phyloP scores from a whole-genome alignment of 2,888 invertebrate genomes.

The Pandemis heparana region DNA sequence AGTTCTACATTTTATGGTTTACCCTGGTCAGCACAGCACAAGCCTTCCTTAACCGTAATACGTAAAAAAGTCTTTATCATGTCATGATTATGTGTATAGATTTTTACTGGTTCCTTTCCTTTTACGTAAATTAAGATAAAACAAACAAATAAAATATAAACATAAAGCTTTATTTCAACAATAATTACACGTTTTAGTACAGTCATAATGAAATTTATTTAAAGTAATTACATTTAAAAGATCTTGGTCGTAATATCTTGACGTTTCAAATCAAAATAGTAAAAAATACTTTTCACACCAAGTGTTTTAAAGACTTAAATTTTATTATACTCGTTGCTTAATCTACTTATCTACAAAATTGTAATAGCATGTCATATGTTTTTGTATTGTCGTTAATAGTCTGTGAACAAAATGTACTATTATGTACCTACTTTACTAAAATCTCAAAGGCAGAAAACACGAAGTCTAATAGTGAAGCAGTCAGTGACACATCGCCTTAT shows the following conservation, averaged over 20 bases:
- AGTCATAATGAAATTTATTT: conserved; percentile 52
- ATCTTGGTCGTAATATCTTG: conserved; percentile 7
- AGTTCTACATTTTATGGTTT: no score
- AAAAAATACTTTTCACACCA: conserved; percentile 18
- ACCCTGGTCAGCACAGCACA: no score
- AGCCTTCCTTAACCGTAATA: no score
- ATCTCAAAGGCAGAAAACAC: no score
- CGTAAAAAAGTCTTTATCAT: no score
- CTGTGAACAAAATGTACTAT: no score
- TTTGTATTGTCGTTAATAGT: neutral
- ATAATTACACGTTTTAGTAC: conserved; percentile 74
- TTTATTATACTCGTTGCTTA: conserved; percentile 36
- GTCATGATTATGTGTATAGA: no score
- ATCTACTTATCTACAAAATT: conserved; percentile 43
- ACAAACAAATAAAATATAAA: conserved; percentile 52
- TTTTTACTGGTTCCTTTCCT: no score
- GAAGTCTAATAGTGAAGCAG: neutral
- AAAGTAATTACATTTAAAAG: conserved; percentile 22
- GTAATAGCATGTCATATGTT: neutral
- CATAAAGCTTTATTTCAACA: conserved; percentile 79
- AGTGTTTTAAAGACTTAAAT: conserved; percentile 14
- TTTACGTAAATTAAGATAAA: neutral
- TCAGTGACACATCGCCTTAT: neutral
- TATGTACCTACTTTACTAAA: no score
- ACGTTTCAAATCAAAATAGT: neutral